Conservation (phyloP, 2,888 invertebrate species). For the Cinara cedri region DNA sequence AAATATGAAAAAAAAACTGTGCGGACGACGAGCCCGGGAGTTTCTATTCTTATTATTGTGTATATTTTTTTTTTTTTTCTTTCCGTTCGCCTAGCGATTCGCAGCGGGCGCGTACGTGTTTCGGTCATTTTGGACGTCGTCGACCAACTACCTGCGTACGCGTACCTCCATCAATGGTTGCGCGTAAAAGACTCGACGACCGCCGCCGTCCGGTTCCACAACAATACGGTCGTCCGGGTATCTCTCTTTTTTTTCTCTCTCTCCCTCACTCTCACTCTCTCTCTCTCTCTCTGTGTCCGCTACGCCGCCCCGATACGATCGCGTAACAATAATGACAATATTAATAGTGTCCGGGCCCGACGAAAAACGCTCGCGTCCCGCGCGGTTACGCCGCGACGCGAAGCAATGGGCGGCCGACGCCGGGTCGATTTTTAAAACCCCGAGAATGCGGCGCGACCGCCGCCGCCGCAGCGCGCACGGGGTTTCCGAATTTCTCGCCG, state of each 20-base stretch:
- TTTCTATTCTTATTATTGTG: constrained; percentile 35
- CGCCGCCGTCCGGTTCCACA: background rate
- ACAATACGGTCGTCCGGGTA: background rate
- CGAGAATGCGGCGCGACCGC: constrained; percentile 13
- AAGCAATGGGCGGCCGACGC: background rate
- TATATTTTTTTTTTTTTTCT: background rate
- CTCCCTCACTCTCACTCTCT: no score
- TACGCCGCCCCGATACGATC: background rate
- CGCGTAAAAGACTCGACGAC: background rate
- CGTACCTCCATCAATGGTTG: background rate
- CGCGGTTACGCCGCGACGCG: background rate
- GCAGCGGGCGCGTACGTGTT: constrained; percentile 52
- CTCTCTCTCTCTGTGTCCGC: no score
- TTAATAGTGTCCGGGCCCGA: background rate
- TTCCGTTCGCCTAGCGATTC: constrained; percentile 38
- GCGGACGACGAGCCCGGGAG: constrained; percentile 24
- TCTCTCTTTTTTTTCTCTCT: background rate
- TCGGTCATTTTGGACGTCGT: constrained; percentile 34
- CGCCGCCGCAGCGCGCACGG: background rate
- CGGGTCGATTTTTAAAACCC: constrained; percentile 47
- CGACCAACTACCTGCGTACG: background rate
- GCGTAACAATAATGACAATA: constrained; percentile 1
- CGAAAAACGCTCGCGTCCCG: constrained; percentile 8
- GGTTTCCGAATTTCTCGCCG: constrained; percentile 10
- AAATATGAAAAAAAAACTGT: no score